phyloP scores from a whole-genome alignment of 2,797 vertebrate genomes.

The Synanceia verrucosa region DNA sequence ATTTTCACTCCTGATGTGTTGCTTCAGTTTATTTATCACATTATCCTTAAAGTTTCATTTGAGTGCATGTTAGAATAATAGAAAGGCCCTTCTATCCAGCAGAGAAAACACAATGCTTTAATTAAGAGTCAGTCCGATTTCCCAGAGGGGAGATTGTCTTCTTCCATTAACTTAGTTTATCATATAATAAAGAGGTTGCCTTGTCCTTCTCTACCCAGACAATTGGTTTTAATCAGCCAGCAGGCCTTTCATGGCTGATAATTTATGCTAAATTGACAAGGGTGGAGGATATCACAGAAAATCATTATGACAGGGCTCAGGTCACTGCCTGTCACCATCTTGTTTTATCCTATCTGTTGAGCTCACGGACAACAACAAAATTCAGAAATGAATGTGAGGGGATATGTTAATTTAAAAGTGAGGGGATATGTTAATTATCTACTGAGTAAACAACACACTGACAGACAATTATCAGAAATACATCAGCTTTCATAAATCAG shows the following conservation, averaged over 20 bases:
- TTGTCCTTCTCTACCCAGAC: constrained; percentile 86
- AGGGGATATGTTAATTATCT: not conserved
- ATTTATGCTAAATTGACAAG: constrained; percentile 87
- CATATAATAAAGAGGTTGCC: constrained; percentile 85
- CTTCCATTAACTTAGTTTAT: constrained; percentile 85
- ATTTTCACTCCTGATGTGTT: constrained; percentile 9
- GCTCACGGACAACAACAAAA: constrained; percentile 52
- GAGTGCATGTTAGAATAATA: constrained; percentile 55
- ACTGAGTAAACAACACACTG: not conserved
- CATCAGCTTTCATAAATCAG: not conserved
- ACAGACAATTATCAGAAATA: not conserved
- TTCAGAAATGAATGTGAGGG: constrained; percentile 38
- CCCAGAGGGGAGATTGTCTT: constrained; percentile 81
- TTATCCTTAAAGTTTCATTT: constrained; percentile 49
- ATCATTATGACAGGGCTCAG: constrained; percentile 81
- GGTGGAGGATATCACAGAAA: constrained; percentile 83
- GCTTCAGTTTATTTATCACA: constrained; percentile 19
- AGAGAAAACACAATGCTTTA: constrained; percentile 78
- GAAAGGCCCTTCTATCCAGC: constrained; percentile 48
- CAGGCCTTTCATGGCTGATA: constrained; percentile 82
- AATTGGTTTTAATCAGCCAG: constrained; percentile 89
- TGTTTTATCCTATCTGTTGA: constrained; percentile 59
- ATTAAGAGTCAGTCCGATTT: constrained; percentile 81
- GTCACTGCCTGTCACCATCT: constrained; percentile 75
- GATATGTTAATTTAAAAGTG: not conserved